phyloP scores from a whole-genome alignment of 2,113 vertebrate genomes.

The Pleuronectes platessa region DNA sequence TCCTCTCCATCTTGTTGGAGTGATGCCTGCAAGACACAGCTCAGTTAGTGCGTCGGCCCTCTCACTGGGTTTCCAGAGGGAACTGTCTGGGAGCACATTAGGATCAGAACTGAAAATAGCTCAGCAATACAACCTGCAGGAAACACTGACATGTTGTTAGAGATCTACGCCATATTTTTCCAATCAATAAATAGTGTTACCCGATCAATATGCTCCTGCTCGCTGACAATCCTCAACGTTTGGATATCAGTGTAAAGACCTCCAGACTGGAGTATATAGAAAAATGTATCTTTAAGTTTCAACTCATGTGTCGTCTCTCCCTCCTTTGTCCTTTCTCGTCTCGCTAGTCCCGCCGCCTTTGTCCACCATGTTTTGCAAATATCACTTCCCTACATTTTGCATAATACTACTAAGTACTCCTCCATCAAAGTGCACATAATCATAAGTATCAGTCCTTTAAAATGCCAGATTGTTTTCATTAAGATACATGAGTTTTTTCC shows the following conservation, averaged over 20 bases:
- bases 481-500: no score
- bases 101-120: slow-evolving; percentile 38
- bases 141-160: slow-evolving; percentile 23
- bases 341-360: no score
- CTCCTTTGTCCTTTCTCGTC: no score
- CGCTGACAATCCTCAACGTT: slow-evolving; percentile 1
- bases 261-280: not conserved
- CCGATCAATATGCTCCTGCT: slow-evolving; percentile 27
- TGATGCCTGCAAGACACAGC: slow-evolving; percentile 36
- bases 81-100: slow-evolving; percentile 33
- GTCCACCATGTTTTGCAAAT: no score
- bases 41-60: slow-evolving; percentile 4
- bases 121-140: slow-evolving; percentile 1
- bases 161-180: slow-evolving; percentile 26
- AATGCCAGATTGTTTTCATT: no score
- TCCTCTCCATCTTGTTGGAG: slow-evolving; percentile 12
- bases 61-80: slow-evolving; percentile 39
- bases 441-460: no score
- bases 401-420: not conserved
- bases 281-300: not conserved
- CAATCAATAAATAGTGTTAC: slow-evolving; percentile 30
- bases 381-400: no score
- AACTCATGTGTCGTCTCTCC: no score
- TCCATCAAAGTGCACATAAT: no score
- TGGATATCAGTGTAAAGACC: slow-evolving; percentile 8